Evolutionary conservation across 2,888 invertebrate species (phyloP).

Genomic region (Eupithecia vulgata): DNA sequence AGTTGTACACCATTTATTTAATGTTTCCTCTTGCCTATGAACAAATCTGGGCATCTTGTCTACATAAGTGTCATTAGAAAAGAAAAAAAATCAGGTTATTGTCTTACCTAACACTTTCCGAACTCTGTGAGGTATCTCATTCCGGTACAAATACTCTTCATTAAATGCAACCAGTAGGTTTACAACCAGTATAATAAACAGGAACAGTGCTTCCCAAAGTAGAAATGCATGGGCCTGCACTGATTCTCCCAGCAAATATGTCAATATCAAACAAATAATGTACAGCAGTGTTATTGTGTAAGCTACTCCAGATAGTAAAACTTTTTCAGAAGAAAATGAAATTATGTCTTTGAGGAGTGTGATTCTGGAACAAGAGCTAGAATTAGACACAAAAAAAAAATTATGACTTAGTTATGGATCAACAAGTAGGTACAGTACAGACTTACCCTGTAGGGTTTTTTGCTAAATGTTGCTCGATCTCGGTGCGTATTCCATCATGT

Average conservation of each 20-base stretch:
- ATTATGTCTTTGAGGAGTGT: slow-evolving; percentile 68
- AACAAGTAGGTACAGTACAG: background rate
- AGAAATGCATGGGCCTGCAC: slow-evolving; percentile 72
- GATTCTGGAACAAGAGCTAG: slow-evolving; percentile 61
- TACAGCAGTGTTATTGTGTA: slow-evolving; percentile 74
- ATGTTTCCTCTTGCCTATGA: no score
- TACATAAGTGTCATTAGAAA: no score
- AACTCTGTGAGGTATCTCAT: slow-evolving; percentile 83
- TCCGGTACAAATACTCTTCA: slow-evolving; percentile 76
- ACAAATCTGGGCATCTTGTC: no score
- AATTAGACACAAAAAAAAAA: background rate
- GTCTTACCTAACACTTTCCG: slow-evolving; percentile 75
- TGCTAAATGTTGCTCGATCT: slow-evolving; percentile 86
- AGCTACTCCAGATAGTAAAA: slow-evolving; percentile 73
- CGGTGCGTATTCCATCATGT: slow-evolving; percentile 87
- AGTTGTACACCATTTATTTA: no score
- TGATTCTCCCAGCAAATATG: slow-evolving; percentile 72
- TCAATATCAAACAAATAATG: slow-evolving; percentile 70
- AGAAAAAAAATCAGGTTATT: background rate
- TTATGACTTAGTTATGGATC: background rate
- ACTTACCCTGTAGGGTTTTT: slow-evolving; percentile 77
- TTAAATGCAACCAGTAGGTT: slow-evolving; percentile 77
- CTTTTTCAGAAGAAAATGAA: slow-evolving; percentile 79
- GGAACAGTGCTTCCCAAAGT: slow-evolving; percentile 74
- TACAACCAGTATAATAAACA: slow-evolving; percentile 71